Evolutionary conservation across 2,888 invertebrate genomes (phyloP), one percentile per base, ranked within the genome.

Genomic region (Agrotis ipsilon): DNA sequence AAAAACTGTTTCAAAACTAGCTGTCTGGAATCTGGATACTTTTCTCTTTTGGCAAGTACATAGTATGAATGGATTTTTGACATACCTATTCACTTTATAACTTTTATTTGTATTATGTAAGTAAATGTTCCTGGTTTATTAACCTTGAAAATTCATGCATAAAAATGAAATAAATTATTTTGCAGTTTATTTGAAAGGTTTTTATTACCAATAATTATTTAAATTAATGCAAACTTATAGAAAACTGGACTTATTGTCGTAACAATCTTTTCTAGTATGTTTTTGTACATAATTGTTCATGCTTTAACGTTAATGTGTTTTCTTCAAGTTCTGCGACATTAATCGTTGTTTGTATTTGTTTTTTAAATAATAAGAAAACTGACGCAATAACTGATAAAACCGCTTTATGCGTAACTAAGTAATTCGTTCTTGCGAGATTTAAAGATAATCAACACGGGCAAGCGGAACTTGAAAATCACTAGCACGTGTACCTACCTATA

Each of bases 121-220:
- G n/a, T 51, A 51, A 45, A 39, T n/a, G 21, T 27, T 14, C 16
- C 51, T 48, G 57, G 62, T 19, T 63, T 59, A 72, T 45, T 46
- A 52, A 46, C 51, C 45, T 13, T 49, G 14, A 63, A 49, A 72
- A 43, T 49, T 24, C 58, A 58, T 58, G 48, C 48, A 49, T 78
- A 59, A 14, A 58, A 52, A 48, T 59, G 14, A 75, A 75, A 49
- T 72, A 78, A 51, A 72, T 43, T 78, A 75, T 65, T 78, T 75
- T 72, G 46, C 64, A 65, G 73, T 78, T 72, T 55, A 65, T 18
- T 14, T 45, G 2, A 18, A 24, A 24, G 2, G 3, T 48, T 77
- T 57, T 72, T 51, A 59, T 78, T 63, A 19, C 2, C 39, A 27
- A 45, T 46, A n/a, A 14, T 55, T 55, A 39, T 66, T 46, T 6